Percentiles rank a stretch among this genome's conserved stretches.
Evolutionary conservation across 2,888 invertebrate genomes (phyloP).

Genomic region (Doris montereyensis): DNA sequence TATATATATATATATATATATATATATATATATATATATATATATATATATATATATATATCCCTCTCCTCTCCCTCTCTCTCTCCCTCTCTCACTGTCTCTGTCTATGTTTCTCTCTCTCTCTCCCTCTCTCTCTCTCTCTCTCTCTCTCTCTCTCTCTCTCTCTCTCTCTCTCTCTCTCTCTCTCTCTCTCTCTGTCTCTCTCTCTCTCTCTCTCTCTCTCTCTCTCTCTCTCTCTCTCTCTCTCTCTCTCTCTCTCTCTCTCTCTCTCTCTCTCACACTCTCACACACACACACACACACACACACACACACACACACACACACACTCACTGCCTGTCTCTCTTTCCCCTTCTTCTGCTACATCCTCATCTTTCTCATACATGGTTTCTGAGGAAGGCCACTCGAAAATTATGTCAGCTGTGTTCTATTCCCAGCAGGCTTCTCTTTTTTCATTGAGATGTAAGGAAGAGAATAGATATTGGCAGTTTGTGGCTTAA

Average conservation of each 20-base stretch:
- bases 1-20: too few species aligned
- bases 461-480: too few species aligned
- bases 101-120: not conserved
- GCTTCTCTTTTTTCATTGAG: too few species aligned
- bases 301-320: not conserved
- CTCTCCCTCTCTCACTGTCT: not conserved
- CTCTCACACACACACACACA: not conserved
- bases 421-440: too few species aligned
- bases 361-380: not conserved
- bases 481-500: too few species aligned
- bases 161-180: not conserved
- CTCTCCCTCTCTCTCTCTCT: not conserved
- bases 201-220: not conserved
- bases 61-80: not conserved
- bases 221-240: not conserved
- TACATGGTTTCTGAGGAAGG: too few species aligned
- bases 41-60: too few species aligned
- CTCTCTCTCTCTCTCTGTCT: not conserved
- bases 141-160: not conserved
- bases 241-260: not conserved
- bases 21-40: too few species aligned
- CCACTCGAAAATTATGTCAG: too few species aligned
- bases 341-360: not conserved
- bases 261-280: not conserved
- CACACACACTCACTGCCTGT: not conserved